A percentile compares a stretch with the other conserved stretches of the same genome.
These are phyloP conservation scores for Mycetomoellerius zeteki DNA, from an alignment of 1,140 invertebrate species.

Conservation along the genomic window DNA sequence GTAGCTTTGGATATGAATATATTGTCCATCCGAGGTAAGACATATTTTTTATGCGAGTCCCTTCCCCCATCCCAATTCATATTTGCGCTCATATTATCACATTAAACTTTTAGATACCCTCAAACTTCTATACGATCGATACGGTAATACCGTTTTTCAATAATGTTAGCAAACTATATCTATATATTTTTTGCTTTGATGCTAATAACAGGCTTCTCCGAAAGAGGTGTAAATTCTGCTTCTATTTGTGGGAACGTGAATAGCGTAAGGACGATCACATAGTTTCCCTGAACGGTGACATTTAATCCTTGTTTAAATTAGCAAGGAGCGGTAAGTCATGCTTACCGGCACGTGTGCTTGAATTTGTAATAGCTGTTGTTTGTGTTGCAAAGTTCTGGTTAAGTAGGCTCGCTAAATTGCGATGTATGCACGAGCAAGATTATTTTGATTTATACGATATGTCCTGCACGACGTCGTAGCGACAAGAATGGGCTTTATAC, in stretches of 20 bases:
- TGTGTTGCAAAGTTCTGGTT: slow-evolving; percentile 12
- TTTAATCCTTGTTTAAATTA: slow-evolving; percentile 53
- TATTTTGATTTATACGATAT: slow-evolving; percentile 21
- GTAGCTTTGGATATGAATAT: slow-evolving; percentile 58
- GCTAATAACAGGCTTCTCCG: not conserved
- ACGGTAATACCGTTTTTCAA: not conserved
- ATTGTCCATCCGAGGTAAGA: slow-evolving; percentile 56
- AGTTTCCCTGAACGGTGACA: slow-evolving; percentile 39
- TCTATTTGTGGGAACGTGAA: slow-evolving; percentile 17
- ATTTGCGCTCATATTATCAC: not conserved
- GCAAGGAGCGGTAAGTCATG: slow-evolving; percentile 47
- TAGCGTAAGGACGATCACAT: slow-evolving; percentile 21
- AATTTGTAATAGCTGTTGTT: slow-evolving; percentile 41
- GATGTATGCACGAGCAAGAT: slow-evolving; percentile 23
- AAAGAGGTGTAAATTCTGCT: not conserved
- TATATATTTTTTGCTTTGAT: slow-evolving; percentile 23
- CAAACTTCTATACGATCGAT: not conserved
- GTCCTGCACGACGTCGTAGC: slow-evolving; percentile 31
- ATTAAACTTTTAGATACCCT: not conserved
- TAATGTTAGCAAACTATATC: slow-evolving; percentile 2
- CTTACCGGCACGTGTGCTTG: slow-evolving; percentile 39
- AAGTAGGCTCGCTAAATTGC: slow-evolving; percentile 25
- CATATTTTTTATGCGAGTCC: slow-evolving; percentile 20
- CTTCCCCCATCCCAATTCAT: not conserved
- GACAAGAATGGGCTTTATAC: slow-evolving; percentile 19